These are phyloP conservation scores for Apteryx mantelli DNA, from an alignment of 2,113 vertebrate genomes.

Conservation along the genomic window DNA sequence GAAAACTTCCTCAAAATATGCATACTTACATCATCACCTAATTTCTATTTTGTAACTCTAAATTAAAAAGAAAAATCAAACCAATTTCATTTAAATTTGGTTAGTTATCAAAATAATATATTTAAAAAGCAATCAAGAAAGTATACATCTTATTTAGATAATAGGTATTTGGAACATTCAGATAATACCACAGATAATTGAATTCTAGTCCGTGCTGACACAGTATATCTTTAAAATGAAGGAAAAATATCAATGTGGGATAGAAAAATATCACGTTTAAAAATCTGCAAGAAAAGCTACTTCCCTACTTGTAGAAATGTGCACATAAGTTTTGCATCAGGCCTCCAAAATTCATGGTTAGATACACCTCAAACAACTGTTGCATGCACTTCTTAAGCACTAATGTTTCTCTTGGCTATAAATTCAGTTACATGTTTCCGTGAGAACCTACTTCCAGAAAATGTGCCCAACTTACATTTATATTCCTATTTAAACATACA, in stretches of 20 bases:
- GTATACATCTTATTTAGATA: accelerated
- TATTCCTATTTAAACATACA: background rate
- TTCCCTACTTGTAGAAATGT: background rate
- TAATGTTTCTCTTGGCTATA: background rate
- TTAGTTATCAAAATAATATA: background rate
- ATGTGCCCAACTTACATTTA: background rate
- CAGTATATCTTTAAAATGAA: background rate
- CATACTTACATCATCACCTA: background rate
- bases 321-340: background rate
- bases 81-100: background rate
- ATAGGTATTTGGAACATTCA: background rate
- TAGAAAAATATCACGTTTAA: background rate
- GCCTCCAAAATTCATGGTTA: background rate
- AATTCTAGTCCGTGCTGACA: background rate
- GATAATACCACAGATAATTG: background rate
- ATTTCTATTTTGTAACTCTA: background rate
- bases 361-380: accelerated
- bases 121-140: background rate
- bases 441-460: background rate
- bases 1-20: accelerated
- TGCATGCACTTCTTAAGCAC: background rate
- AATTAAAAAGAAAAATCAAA: background rate
- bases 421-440: background rate
- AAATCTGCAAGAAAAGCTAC: background rate
- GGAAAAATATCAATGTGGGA: background rate